Conservation (phyloP, 2,113 vertebrate species). For the Hippocampus zosterae region DNA sequence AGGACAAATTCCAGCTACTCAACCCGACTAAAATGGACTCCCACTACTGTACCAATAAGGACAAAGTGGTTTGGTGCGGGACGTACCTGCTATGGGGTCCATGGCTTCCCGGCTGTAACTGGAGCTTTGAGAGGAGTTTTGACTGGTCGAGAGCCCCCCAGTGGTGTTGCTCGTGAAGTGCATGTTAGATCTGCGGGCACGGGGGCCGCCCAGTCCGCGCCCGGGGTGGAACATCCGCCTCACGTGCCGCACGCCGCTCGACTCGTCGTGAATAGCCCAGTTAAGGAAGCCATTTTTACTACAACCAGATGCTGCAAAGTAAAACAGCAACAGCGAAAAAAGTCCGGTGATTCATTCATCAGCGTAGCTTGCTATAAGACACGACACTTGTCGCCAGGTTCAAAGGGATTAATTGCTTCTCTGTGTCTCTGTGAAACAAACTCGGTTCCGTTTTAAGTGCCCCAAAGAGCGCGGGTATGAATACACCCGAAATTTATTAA, state of each 20-base stretch:
- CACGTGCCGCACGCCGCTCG: conserved; percentile 96
- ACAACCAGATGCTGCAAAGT: too few relatives aligned
- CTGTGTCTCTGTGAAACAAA: too few relatives aligned
- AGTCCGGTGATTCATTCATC: too few relatives aligned
- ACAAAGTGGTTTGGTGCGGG: neutral
- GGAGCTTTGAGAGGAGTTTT: conserved; percentile 92
- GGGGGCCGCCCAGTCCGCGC: conserved; percentile 90
- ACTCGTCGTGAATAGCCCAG: conserved; percentile 80
- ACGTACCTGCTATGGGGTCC: conserved; percentile 98
- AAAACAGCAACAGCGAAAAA: too few relatives aligned
- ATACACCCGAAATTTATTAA: too few relatives aligned
- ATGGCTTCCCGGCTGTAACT: conserved; percentile 99
- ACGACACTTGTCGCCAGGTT: too few relatives aligned
- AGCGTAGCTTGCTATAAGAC: too few relatives aligned
- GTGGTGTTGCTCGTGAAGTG: conserved; percentile 98
- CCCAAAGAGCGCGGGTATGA: too few relatives aligned
- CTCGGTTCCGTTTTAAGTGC: too few relatives aligned
- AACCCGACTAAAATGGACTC: conserved; percentile 23
- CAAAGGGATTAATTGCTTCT: too few relatives aligned
- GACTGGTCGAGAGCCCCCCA: conserved; percentile 84
- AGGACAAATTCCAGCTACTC: conserved; percentile 29
- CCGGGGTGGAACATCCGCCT: conserved; percentile 99
- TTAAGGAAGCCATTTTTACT: conserved; percentile 38
- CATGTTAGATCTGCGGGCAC: conserved; percentile 98
- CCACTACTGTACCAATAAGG: too few relatives aligned